Evolutionary conservation across 2,113 vertebrate species (phyloP), one percentile per base, ranked within the genome.

Genomic region (Chamaetylas fuelleborni): DNA sequence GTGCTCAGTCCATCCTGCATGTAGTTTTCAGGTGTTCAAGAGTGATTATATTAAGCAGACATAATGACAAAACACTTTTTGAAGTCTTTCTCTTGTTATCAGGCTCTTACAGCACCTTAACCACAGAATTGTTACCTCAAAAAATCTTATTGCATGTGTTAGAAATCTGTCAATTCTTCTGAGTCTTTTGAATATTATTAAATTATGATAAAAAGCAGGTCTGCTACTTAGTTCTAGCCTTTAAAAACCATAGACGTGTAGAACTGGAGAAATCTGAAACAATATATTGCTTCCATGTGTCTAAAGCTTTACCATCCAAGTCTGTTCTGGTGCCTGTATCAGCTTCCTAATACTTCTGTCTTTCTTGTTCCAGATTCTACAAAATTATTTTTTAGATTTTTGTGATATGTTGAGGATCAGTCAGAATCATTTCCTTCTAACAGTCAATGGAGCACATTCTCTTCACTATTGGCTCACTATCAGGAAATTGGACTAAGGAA

Each of bases 1-100:
- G 14, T 42, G 40, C 40, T 42, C 7, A 3, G 16, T 17, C 33
- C 14, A 11, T 22, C 8, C 26, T 1, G 0, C 23, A 54, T 0
- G 1, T 28, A 43, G 26, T 26, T 53, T 62, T 22, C 57, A 26
- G 33, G 17, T 11, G 38, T 28, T 54, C 8, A 28, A 28, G 17
- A 33, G 11, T 18, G 18, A 45, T 54, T 72, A 33, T 33, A 8
- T 26, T 14, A 54, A 33, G 4, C 33, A 38, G 6, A 38, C 11
- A 45, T 36, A 45, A 53, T 7, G 18, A 51, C 0, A 0, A 64
- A 28, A 19, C 14, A 64, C 11, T 28, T 84, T 73, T 38, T 56
- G n/a, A 73, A 73, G 50, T 3, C 19, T 56, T 64, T 64, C 12
- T 33, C 40, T 56, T 23, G 4, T 23, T 47, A 54, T 23, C 5